Evolutionary conservation across 2,113 vertebrate genomes (phyloP).

Genomic region (Mastomys coucha): DNA sequence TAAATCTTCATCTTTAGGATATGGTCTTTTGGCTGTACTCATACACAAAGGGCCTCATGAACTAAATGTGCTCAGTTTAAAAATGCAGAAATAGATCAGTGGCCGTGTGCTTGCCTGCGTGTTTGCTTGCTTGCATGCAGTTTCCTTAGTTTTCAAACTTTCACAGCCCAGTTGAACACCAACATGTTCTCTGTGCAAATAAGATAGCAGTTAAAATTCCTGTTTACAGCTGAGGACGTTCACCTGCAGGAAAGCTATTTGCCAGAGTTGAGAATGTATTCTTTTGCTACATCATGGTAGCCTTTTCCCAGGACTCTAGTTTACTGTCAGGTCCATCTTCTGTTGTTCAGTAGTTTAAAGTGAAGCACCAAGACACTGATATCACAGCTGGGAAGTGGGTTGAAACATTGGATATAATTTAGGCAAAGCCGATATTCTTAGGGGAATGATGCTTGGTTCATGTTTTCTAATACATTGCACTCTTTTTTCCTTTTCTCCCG

Average conservation of each 20-base stretch:
- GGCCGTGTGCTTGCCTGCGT: background rate
- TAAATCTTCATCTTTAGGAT: background rate
- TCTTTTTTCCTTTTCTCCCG: background rate
- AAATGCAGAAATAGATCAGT: slow-evolving; percentile 7
- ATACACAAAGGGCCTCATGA: background rate
- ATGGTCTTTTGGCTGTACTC: background rate
- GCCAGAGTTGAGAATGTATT: slow-evolving; percentile 35
- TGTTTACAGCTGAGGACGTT: slow-evolving; percentile 22
- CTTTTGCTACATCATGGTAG: background rate
- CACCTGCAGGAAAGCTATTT: slow-evolving; percentile 3
- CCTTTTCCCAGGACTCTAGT: slow-evolving; percentile 35
- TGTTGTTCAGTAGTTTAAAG: background rate
- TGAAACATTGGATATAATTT: slow-evolving; percentile 25
- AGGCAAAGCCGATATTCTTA: slow-evolving; percentile 36
- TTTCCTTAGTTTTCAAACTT: slow-evolving; percentile 61
- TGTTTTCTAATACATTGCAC: slow-evolving; percentile 59
- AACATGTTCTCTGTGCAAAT: background rate
- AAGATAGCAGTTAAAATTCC: background rate
- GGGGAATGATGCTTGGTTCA: background rate
- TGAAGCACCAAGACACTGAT: slow-evolving; percentile 8
- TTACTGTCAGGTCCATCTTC: slow-evolving; percentile 27
- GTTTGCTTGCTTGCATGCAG: background rate
- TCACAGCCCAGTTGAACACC: slow-evolving; percentile 17
- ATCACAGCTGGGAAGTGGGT: background rate
- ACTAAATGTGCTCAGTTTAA: slow-evolving; percentile 19